A percentile compares a stretch with the other conserved stretches of the same genome.
Evolutionary conservation across 2,888 invertebrate species (phyloP).

Genomic region (Spodoptera littoralis): DNA sequence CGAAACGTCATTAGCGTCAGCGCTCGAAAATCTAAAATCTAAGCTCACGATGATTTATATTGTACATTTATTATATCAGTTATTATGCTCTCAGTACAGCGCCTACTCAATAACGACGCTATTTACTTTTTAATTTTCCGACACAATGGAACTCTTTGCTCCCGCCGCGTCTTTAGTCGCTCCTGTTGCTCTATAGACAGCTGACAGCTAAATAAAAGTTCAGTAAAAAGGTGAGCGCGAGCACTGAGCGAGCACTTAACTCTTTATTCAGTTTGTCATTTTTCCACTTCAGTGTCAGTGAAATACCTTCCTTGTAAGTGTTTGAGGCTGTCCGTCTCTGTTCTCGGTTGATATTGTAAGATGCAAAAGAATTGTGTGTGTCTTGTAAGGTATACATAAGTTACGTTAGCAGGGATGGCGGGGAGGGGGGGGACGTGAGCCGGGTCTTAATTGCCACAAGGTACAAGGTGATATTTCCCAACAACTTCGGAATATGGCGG

Average conservation of each 20-base stretch:
- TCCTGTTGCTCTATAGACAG: slow-evolving; percentile 32
- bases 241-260: slow-evolving; percentile 27
- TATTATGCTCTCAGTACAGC: slow-evolving; percentile 15
- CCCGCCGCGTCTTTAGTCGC: slow-evolving; percentile 20
- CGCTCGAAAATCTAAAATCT: slow-evolving; percentile 26
- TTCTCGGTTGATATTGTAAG: slow-evolving; percentile 10
- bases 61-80: slow-evolving; percentile 28
- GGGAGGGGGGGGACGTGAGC: slow-evolving; percentile 5
- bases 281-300: slow-evolving; percentile 28
- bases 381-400: slow-evolving; percentile 54
- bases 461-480: slow-evolving; percentile 44
- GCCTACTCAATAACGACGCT: slow-evolving; percentile 20
- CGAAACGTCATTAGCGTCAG: slow-evolving; percentile 56
- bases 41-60: slow-evolving; percentile 46
- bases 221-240: slow-evolving; percentile 15
- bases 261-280: slow-evolving; percentile 51
- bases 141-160: slow-evolving; percentile 26
- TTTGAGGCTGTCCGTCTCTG: not conserved
- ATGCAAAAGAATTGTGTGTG: slow-evolving; percentile 33
- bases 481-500: slow-evolving; percentile 29
- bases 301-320: slow-evolving; percentile 21
- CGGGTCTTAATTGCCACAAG: slow-evolving; percentile 51
- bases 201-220: slow-evolving; percentile 36
- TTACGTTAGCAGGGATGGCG: slow-evolving; percentile 50
- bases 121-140: slow-evolving; percentile 42